Conservation (phyloP, 1,140 invertebrate species). For the Drosophila pallidifrons region DNA sequence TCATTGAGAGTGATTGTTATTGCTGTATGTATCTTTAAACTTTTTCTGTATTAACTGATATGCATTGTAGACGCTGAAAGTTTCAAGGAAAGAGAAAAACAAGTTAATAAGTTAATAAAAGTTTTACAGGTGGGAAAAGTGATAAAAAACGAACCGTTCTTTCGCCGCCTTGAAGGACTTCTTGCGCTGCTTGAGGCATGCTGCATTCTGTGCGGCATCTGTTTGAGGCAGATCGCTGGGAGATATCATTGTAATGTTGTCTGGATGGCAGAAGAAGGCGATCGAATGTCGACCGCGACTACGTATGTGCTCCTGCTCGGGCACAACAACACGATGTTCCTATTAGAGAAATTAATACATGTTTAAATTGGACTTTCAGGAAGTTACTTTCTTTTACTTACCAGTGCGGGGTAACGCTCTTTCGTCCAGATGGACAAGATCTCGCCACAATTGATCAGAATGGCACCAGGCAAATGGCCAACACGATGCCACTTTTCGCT, state of each 20-base stretch:
- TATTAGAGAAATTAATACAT: slow-evolving; percentile 51
- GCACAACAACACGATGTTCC: slow-evolving; percentile 90
- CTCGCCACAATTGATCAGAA: slow-evolving; percentile 92
- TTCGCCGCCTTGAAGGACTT: slow-evolving; percentile 84
- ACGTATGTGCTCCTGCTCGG: slow-evolving; percentile 87
- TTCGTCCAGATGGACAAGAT: slow-evolving; percentile 91
- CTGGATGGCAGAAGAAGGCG: slow-evolving; percentile 91
- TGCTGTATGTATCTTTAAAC: slow-evolving; percentile 89
- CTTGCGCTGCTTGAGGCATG: slow-evolving; percentile 85
- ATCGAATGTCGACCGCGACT: slow-evolving; percentile 89
- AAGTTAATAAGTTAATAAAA: slow-evolving; percentile 35
- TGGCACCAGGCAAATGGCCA: slow-evolving; percentile 91
- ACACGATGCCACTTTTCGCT: slow-evolving; percentile 91
- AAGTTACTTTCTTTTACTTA: slow-evolving; percentile 78
- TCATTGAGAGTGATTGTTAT: slow-evolving; percentile 72
- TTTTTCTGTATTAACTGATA: slow-evolving; percentile 90
- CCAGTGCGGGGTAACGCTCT: slow-evolving; percentile 89
- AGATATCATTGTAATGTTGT: slow-evolving; percentile 87
- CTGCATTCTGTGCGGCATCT: slow-evolving; percentile 81
- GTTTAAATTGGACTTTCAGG: neutral
- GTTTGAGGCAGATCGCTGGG: slow-evolving; percentile 84
- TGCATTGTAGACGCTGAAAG: slow-evolving; percentile 87
- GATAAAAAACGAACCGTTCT: slow-evolving; percentile 69
- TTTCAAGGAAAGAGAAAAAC: neutral
- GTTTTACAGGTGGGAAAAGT: neutral